A percentile compares a stretch with the other conserved stretches of the same genome.
phyloP scores from a whole-genome alignment of 2,888 invertebrate genomes.

The Crioceris asparagi region DNA sequence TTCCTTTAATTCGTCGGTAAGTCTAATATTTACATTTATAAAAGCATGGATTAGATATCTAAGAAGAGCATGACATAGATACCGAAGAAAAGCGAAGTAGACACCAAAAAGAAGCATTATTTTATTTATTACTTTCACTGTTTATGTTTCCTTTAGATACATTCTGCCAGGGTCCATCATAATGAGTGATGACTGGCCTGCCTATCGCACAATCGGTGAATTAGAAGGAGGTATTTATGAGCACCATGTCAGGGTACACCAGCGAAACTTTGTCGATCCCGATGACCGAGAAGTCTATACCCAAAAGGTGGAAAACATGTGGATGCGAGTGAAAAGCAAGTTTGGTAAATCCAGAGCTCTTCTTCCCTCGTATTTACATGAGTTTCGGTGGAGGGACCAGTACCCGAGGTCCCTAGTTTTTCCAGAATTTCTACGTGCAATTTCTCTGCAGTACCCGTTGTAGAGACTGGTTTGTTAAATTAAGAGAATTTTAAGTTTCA shows the following conservation, averaged over 20 bases:
- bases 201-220: background rate
- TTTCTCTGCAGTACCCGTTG: too few relatives aligned
- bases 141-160: background rate
- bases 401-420: too few relatives aligned
- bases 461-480: too few relatives aligned
- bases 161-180: background rate
- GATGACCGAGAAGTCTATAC: background rate
- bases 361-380: background rate
- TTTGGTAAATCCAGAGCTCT: background rate
- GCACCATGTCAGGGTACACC: background rate
- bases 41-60: too few relatives aligned
- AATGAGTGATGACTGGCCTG: background rate
- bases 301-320: background rate
- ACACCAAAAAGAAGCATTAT: too few relatives aligned
- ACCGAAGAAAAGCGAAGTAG: too few relatives aligned
- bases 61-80: too few relatives aligned
- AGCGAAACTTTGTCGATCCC: background rate
- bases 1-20: background rate
- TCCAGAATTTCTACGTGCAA: too few relatives aligned
- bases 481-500: too few relatives aligned
- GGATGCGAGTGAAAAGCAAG: too few relatives aligned
- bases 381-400: slow-evolving; percentile 1
- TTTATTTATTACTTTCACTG: too few relatives aligned
- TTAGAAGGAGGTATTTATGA: background rate
- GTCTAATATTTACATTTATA: too few relatives aligned